A percentile compares a stretch with the other conserved stretches of the same genome.
Conservation (phyloP, 2,888 invertebrate species). For the Pollenia griseotomentosa region DNA sequence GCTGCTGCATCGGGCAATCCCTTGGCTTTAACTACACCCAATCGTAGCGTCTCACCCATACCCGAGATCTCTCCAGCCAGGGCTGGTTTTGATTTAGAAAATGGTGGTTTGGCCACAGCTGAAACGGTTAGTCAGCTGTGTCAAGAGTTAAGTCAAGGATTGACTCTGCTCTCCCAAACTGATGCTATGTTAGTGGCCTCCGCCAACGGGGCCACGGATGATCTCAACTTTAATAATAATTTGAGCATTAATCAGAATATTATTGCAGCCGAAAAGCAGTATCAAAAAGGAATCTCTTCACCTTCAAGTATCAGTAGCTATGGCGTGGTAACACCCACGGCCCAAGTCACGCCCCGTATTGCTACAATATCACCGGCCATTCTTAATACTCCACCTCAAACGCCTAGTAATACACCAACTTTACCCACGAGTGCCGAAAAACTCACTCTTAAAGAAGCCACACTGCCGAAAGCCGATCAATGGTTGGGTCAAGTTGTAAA, state of each 20-base stretch:
- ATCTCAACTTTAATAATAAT: slow-evolving; percentile 86
- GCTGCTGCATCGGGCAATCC: slow-evolving; percentile 81
- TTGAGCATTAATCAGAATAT: slow-evolving; percentile 86
- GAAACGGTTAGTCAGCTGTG: slow-evolving; percentile 90
- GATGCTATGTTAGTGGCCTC: slow-evolving; percentile 81
- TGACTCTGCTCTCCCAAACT: slow-evolving; percentile 88
- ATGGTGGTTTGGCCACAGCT: slow-evolving; percentile 74
- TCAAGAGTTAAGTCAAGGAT: slow-evolving; percentile 90
- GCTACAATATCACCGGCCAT: slow-evolving; percentile 84
- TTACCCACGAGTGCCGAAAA: slow-evolving; percentile 81
- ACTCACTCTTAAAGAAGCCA: slow-evolving; percentile 80
- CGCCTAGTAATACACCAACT: slow-evolving; percentile 86
- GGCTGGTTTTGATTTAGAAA: slow-evolving; percentile 72
- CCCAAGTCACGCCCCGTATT: slow-evolving; percentile 87
- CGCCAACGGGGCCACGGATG: slow-evolving; percentile 79
- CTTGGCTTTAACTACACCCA: slow-evolving; percentile 78
- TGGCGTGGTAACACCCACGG: slow-evolving; percentile 80
- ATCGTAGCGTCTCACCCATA: slow-evolving; percentile 89
- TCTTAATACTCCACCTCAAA: slow-evolving; percentile 84
- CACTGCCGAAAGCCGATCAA: slow-evolving; percentile 92
- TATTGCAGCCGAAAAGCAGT: slow-evolving; percentile 81
- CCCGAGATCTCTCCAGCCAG: slow-evolving; percentile 89
- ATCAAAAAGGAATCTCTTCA: slow-evolving; percentile 75
- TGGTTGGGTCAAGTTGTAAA: slow-evolving; percentile 91
- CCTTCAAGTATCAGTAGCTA: slow-evolving; percentile 74